These are phyloP conservation scores for Atrichornis clamosus DNA, from an alignment of 2,113 vertebrate species.

Conservation along the genomic window DNA sequence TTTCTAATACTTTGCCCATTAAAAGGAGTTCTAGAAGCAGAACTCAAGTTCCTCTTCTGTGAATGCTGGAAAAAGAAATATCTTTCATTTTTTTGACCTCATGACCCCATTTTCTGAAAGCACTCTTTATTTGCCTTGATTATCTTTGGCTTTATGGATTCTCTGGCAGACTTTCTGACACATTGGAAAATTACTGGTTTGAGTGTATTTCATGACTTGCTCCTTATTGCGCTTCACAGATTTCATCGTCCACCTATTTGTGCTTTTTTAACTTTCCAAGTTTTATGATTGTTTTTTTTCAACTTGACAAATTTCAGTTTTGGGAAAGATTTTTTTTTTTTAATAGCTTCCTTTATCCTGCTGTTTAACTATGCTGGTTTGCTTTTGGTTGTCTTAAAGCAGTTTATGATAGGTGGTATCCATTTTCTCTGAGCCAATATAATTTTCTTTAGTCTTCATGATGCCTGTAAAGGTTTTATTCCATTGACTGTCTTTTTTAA, in stretches of 20 bases:
- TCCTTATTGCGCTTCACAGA: background rate
- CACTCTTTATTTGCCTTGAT: background rate
- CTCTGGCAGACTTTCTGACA: constrained; percentile 16
- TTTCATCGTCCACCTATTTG: background rate
- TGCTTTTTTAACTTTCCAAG: background rate
- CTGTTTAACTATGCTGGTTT: background rate
- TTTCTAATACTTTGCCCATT: background rate
- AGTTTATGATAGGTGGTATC: constrained; percentile 13
- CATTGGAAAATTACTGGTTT: background rate
- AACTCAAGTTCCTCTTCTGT: background rate
- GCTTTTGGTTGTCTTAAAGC: background rate
- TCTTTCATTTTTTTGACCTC: background rate
- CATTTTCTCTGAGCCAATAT: background rate
- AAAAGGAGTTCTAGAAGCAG: background rate
- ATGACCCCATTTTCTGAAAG: constrained; percentile 11
- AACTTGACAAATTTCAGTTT: background rate
- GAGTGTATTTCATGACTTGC: background rate
- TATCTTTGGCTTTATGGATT: constrained; percentile 8
- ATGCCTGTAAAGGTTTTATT: background rate
- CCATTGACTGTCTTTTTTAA: background rate
- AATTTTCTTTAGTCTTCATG: background rate
- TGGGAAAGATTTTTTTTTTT: background rate
- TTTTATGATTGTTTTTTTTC: background rate
- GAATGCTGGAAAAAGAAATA: background rate
- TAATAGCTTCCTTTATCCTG: background rate